Percentiles rank a stretch among this genome's conserved stretches.
Evolutionary conservation across 2,113 vertebrate genomes (phyloP).

Genomic region (sheep (Ovis aries)): ARS-UI_Ramb_v3.0 NC_056073.1:41120001-41120500

Average conservation of each 20-base stretch:
- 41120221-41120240: not conserved
- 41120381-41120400: not conserved
- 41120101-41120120: not conserved
- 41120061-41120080: not conserved
- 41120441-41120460: not conserved
- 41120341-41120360: not conserved
- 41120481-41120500: accelerated
- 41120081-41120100: not conserved
- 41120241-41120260: not conserved
- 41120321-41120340: not conserved
- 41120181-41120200: not conserved
- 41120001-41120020: not conserved
- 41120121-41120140: not conserved
- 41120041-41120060: not conserved
- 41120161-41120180: not conserved
- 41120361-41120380: not conserved
- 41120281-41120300: not conserved
- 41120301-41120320: not conserved
- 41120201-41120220: not conserved
- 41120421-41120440: not conserved
- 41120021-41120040: not conserved
- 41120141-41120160: not conserved
- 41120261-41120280: not conserved
- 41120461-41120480: not conserved
- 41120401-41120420: not conserved